Conservation (phyloP, 2,113 vertebrate species). For the Oxygymnocypris stewartii region DNA sequence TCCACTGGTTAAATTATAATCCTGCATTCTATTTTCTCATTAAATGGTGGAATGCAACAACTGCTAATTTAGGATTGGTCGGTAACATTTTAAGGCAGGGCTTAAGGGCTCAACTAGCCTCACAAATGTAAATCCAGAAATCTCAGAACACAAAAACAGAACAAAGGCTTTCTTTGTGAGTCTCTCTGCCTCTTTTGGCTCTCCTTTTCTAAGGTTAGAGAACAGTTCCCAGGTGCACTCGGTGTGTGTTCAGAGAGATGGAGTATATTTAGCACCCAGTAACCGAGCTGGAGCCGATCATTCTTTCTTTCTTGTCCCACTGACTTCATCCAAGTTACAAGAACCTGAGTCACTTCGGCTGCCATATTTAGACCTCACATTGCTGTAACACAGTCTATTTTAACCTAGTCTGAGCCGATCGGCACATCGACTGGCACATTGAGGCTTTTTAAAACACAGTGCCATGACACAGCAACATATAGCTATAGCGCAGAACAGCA, state of each 20-base stretch:
- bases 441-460: conserved; percentile 22
- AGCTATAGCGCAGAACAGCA: neutral
- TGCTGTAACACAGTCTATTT: conserved; percentile 22
- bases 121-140: neutral
- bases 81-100: neutral
- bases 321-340: conserved; percentile 19
- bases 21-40: neutral
- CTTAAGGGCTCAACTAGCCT: neutral
- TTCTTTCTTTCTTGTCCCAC: conserved; percentile 5
- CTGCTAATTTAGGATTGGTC: neutral
- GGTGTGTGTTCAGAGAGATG: neutral
- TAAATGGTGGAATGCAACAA: neutral
- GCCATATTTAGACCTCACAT: conserved; percentile 18
- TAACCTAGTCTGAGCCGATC: neutral
- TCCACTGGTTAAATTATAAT: neutral
- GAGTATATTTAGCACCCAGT: conserved; percentile 34
- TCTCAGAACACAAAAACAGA: neutral
- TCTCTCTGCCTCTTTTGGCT: neutral
- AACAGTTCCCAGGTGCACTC: conserved; percentile 29
- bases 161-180: neutral
- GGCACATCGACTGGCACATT: conserved; percentile 3
- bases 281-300: neutral
- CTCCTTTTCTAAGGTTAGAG: conserved; percentile 16
- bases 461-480: neutral
- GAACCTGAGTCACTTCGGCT: neutral